Conservation (phyloP, 2,113 vertebrate species). For the Salvelinus alpinus region DNA sequence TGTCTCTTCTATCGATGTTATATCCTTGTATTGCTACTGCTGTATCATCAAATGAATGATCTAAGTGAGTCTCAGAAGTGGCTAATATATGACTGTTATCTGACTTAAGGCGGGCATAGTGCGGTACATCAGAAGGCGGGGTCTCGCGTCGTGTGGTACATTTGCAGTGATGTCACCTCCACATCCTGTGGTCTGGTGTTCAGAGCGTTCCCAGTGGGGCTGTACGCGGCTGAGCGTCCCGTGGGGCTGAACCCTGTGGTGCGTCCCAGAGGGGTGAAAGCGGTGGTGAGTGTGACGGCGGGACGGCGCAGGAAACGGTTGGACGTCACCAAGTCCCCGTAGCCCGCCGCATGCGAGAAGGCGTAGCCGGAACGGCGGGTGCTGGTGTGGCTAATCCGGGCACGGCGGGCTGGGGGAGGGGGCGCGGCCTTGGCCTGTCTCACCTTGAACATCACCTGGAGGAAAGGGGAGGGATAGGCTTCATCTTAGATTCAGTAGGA, state of each 20-base stretch:
- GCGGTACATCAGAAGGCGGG: conserved; percentile 19
- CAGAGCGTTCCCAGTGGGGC: conserved; percentile 65
- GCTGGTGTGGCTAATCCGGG: conserved; percentile 72
- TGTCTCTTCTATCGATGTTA: no score
- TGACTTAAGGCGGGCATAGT: no score
- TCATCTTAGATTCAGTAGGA: no score
- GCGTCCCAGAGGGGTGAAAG: conserved; percentile 53
- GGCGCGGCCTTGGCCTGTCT: conserved; percentile 73
- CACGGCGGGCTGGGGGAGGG: conserved; percentile 57
- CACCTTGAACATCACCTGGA: conserved; percentile 78
- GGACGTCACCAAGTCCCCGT: conserved; percentile 90
- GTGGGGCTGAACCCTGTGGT: conserved; percentile 67
- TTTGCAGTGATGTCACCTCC: conserved; percentile 71
- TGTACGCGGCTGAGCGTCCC: conserved; percentile 74
- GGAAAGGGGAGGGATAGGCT: no score
- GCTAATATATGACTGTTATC: no score
- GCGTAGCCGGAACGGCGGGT: conserved; percentile 89
- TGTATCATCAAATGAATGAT: no score
- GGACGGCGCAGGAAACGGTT: conserved; percentile 78
- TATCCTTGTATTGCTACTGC: no score
- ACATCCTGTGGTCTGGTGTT: conserved; percentile 57
- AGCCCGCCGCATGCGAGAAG: conserved; percentile 91
- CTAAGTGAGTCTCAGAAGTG: no score
- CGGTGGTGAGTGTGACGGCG: conserved; percentile 32
- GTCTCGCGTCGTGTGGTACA: conserved; percentile 61